These are phyloP conservation scores for Luffia ferchaultella DNA, from an alignment of 2,888 invertebrate species.

Conservation along the genomic window DNA sequence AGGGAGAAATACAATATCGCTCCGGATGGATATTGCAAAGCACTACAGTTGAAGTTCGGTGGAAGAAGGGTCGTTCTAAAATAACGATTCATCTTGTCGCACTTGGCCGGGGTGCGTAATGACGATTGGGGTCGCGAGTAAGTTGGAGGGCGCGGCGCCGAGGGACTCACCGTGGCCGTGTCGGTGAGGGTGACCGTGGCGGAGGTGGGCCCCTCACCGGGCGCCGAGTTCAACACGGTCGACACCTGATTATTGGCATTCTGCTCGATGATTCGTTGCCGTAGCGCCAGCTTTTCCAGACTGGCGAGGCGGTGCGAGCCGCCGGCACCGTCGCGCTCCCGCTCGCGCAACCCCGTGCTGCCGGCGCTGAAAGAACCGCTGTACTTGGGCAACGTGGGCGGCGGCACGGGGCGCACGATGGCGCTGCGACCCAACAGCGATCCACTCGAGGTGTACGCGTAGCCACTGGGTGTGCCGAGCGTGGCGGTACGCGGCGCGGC, in stretches of 20 bases:
- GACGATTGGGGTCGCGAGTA: slow-evolving; percentile 44
- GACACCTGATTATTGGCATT: slow-evolving; percentile 59
- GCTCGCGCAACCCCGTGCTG: slow-evolving; percentile 69
- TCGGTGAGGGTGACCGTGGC: slow-evolving; percentile 62
- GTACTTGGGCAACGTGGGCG: slow-evolving; percentile 81
- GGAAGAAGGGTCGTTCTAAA: slow-evolving; percentile 29
- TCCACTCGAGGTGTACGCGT: slow-evolving; percentile 70
- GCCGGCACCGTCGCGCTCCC: slow-evolving; percentile 73
- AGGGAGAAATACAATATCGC: too few relatives aligned
- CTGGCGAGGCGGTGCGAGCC: slow-evolving; percentile 83
- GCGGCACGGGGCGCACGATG: slow-evolving; percentile 76
- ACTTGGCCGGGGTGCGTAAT: slow-evolving; percentile 46
- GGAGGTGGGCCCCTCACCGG: slow-evolving; percentile 49
- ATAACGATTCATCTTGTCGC: slow-evolving; percentile 30
- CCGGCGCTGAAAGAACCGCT: slow-evolving; percentile 81
- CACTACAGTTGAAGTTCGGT: slow-evolving; percentile 1
- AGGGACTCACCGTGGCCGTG: slow-evolving; percentile 65
- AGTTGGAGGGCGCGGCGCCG: slow-evolving; percentile 48
- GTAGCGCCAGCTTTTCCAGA: slow-evolving; percentile 81
- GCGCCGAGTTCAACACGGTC: slow-evolving; percentile 27
- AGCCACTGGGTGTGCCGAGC: slow-evolving; percentile 66
- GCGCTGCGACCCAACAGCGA: slow-evolving; percentile 68
- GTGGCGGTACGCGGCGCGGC: slow-evolving; percentile 56
- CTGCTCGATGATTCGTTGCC: slow-evolving; percentile 83
- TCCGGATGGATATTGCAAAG: background rate